Evolutionary conservation across 2,888 invertebrate species (phyloP).

Genomic region (Luperina nickerlii): DNA sequence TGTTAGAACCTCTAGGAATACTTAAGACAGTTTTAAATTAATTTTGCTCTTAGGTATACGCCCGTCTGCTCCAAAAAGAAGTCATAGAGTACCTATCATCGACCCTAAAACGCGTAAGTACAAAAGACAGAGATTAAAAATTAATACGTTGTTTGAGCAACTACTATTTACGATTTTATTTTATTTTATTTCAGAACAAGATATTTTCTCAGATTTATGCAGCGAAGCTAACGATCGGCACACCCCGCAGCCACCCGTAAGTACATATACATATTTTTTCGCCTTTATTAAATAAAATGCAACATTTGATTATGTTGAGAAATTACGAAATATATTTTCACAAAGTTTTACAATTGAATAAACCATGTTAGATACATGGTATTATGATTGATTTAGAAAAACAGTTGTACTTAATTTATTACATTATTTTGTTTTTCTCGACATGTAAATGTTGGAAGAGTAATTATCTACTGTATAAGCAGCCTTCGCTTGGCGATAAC

Average conservation of each 20-base stretch:
- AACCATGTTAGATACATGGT: neutral
- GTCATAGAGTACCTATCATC: slow-evolving; percentile 83
- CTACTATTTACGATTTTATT: slow-evolving; percentile 42
- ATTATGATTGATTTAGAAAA: neutral
- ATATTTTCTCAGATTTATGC: slow-evolving; percentile 87
- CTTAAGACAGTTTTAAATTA: slow-evolving; percentile 21
- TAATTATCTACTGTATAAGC: neutral
- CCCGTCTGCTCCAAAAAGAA: slow-evolving; percentile 78
- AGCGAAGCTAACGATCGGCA: slow-evolving; percentile 88
- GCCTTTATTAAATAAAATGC: neutral
- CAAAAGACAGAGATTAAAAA: neutral
- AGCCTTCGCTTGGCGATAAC: slow-evolving; percentile 26
- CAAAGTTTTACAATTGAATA: slow-evolving; percentile 14
- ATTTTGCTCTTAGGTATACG: slow-evolving; percentile 79
- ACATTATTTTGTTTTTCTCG: neutral
- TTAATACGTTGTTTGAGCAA: slow-evolving; percentile 10
- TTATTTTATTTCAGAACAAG: slow-evolving; percentile 83
- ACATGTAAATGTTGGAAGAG: neutral
- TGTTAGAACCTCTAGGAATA: slow-evolving; percentile 1
- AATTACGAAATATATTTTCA: neutral
- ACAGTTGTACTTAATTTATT: neutral
- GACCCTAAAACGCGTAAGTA: slow-evolving; percentile 85
- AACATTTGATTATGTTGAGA: neutral
- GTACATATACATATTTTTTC: slow-evolving; percentile 61
- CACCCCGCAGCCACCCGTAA: slow-evolving; percentile 88